phyloP scores from a whole-genome alignment of 1,140 invertebrate species.

The Polyergus mexicanus region DNA sequence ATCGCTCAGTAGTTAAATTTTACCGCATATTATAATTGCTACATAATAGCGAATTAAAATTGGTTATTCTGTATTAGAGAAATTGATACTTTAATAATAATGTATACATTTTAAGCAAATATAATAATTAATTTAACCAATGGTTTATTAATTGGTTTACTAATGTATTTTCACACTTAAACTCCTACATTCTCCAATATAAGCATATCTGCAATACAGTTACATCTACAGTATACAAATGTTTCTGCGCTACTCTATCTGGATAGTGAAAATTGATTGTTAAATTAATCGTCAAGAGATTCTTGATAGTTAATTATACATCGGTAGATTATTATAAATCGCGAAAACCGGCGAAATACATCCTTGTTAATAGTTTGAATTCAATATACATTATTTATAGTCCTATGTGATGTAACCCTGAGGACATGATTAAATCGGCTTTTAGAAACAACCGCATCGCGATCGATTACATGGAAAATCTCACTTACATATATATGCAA shows the following conservation, averaged over 20 bases:
- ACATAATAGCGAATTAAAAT: constrained; percentile 1
- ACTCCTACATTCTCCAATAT: not conserved
- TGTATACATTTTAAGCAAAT: too few relatives aligned
- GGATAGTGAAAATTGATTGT: not conserved
- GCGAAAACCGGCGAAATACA: not conserved
- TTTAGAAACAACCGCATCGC: constrained; percentile 25
- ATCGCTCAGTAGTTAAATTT: not conserved
- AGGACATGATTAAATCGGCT: constrained; percentile 54
- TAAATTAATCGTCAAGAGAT: not conserved
- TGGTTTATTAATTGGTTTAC: not conserved
- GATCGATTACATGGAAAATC: constrained; percentile 23
- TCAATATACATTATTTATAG: constrained; percentile 33
- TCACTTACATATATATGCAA: not conserved
- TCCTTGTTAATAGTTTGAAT: constrained; percentile 46
- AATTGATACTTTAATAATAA: not conserved
- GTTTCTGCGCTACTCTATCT: not conserved
- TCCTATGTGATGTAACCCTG: constrained; percentile 13
- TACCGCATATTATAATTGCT: not conserved
- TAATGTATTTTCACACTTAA: not conserved
- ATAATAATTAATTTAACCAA: constrained; percentile 19
- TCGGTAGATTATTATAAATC: not conserved
- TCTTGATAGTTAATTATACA: not conserved
- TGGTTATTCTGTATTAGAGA: not conserved
- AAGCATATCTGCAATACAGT: not conserved
- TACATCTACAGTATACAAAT: not conserved